Percentiles rank a stretch among this genome's conserved stretches.
Evolutionary conservation across 2,888 invertebrate species (phyloP).

Genomic region (Phymatocera aterrima): DNA sequence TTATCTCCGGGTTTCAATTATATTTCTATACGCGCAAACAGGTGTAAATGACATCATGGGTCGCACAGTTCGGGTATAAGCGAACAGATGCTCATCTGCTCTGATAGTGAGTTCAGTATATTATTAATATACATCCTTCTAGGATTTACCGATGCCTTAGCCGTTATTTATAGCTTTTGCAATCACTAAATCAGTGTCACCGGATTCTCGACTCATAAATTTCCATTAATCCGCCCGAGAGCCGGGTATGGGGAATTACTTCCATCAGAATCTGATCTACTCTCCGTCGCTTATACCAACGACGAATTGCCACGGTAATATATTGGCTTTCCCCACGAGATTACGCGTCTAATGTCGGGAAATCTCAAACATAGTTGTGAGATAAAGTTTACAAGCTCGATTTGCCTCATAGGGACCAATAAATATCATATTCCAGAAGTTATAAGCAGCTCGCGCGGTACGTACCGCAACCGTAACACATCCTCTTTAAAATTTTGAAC

Average conservation of each 20-base stretch:
- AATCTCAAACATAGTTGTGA: constrained; percentile 13
- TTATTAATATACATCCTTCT: constrained; percentile 18
- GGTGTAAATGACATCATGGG: neutral
- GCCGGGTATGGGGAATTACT: constrained; percentile 5
- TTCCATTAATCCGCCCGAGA: constrained; percentile 25
- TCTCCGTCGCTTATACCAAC: constrained; percentile 6
- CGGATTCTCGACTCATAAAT: constrained; percentile 39
- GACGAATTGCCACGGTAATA: neutral
- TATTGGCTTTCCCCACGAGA: constrained; percentile 3
- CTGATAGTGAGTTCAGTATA: constrained; percentile 12
- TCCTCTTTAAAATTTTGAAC: constrained; percentile 41
- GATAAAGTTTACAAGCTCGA: neutral
- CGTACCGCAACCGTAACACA: constrained; percentile 2
- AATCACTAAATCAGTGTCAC: constrained; percentile 38
- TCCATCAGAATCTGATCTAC: constrained; percentile 29
- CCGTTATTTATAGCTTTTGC: constrained; percentile 31
- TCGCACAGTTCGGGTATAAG: neutral
- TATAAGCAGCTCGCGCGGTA: neutral
- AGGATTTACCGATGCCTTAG: constrained; percentile 21
- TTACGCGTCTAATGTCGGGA: neutral
- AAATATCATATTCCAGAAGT: constrained; percentile 37
- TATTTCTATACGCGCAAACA: neutral
- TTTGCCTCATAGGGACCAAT: constrained; percentile 20
- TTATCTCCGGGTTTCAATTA: neutral
- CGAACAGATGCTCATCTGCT: constrained; percentile 3